A percentile compares a stretch with the other conserved stretches of the same genome.
Conservation (phyloP, 2,113 vertebrate species). For the Poeciliopsis prolifica region DNA sequence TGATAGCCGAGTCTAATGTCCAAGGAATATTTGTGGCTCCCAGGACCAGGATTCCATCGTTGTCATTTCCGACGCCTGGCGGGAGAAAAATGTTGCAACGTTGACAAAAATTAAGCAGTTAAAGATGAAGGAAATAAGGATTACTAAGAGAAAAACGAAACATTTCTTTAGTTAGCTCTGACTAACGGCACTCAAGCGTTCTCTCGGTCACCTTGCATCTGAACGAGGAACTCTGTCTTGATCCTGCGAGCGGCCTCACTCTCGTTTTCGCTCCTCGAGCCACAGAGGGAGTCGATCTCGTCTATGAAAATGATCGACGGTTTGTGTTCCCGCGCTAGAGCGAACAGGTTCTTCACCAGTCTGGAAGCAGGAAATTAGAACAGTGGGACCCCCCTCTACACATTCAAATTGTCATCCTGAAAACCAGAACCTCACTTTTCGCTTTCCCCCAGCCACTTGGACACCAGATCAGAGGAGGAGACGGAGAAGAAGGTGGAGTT, state of each 20-base stretch:
- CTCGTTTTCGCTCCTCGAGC: constrained; percentile 96
- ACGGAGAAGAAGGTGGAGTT: constrained; percentile 98
- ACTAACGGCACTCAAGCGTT: not conserved
- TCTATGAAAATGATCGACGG: constrained; percentile 99
- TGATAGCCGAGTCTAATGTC: constrained; percentile 98
- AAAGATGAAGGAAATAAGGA: not conserved
- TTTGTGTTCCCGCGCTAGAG: constrained; percentile 92
- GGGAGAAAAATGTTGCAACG: not conserved
- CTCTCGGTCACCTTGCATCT: constrained; percentile 90
- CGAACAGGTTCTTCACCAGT: constrained; percentile 96
- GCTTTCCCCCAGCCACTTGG: constrained; percentile 98
- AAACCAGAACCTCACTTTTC: constrained; percentile 88
- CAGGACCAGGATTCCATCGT: constrained; percentile 94
- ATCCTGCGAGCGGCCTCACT: constrained; percentile 96
- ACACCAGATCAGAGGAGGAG: constrained; percentile 96
- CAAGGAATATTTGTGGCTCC: constrained; percentile 98
- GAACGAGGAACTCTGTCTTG: constrained; percentile 97
- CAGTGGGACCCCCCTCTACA: not conserved
- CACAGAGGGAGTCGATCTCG: constrained; percentile 96
- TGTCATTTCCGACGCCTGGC: constrained; percentile 92
- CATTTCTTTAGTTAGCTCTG: no score
- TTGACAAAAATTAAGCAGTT: no score
- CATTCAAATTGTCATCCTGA: not conserved
- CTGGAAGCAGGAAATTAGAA: constrained; percentile 68
- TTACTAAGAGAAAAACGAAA: no score